These are phyloP conservation scores for Mus caroli DNA, from an alignment of 2,797 vertebrate species.

Conservation along the genomic window DNA sequence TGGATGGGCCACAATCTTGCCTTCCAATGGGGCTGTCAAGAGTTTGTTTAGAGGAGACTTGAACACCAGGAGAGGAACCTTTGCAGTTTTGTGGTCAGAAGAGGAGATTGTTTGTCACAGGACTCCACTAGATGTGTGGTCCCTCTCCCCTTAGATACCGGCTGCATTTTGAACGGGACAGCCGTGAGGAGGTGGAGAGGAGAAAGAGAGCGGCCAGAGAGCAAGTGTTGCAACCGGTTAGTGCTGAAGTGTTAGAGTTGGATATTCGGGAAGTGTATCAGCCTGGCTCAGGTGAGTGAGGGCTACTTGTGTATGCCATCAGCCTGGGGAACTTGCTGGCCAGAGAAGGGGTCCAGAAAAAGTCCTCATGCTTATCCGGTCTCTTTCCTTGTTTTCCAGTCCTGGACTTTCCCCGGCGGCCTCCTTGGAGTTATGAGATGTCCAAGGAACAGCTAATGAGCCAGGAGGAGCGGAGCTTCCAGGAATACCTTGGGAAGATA, in stretches of 20 bases:
- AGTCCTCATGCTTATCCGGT: neutral
- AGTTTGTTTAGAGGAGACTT: neutral
- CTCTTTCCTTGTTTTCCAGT: slow-evolving; percentile 85
- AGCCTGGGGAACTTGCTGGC: neutral
- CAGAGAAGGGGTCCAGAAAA: neutral
- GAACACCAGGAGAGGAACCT: neutral
- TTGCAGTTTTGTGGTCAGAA: neutral
- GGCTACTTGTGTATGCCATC: neutral
- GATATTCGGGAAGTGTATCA: slow-evolving; percentile 93
- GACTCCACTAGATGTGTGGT: neutral
- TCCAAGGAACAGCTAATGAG: slow-evolving; percentile 92
- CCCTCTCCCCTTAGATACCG: slow-evolving; percentile 89
- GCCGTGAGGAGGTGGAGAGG: slow-evolving; percentile 94
- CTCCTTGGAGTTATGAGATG: slow-evolving; percentile 96
- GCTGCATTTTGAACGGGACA: slow-evolving; percentile 95
- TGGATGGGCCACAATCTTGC: neutral
- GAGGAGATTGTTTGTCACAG: neutral
- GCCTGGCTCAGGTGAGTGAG: slow-evolving; percentile 85
- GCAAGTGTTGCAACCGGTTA: slow-evolving; percentile 89
- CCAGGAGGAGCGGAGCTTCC: slow-evolving; percentile 94
- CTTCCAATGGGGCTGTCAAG: neutral
- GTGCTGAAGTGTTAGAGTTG: slow-evolving; percentile 92
- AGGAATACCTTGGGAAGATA: slow-evolving; percentile 92
- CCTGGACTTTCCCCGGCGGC: slow-evolving; percentile 94
- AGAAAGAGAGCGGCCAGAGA: slow-evolving; percentile 93